Evolutionary conservation across 2,888 invertebrate species (phyloP), one percentile per base, ranked within the genome.

Genomic region (Ophion ellenae): DNA sequence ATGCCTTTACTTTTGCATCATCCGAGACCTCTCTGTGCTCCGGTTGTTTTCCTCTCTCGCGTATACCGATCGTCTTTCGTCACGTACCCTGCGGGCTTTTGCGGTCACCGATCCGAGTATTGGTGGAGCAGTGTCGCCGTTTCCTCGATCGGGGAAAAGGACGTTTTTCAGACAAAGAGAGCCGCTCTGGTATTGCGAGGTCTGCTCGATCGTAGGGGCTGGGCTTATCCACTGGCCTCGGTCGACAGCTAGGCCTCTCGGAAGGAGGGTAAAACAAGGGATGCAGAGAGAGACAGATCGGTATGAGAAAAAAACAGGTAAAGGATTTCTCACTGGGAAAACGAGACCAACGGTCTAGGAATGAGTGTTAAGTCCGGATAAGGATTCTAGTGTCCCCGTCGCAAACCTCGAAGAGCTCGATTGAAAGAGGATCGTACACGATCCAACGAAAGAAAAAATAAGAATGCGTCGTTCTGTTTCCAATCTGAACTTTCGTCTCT

Each of bases 1-100:
- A 90, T 89, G 87, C 86, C 86, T 87, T 53, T 63, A 83, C 79
- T 83, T 79, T 74, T 57, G 63, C 63, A 45, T 75, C 20, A 47
- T 70, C 70, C 67, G 2, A 7, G 36, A 6, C 0, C 7, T 36
- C 36, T 4, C 7, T 36, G 6, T 7, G 36, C 36, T 36, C 36
- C 7, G 2, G 36, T 36, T 36, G 36, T 5, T 36, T 5, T 36
- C 36, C 36, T 36, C 36, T 36, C 2, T 36, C 36, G 36, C 2
- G 36, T 36, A 7, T 36, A 36, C 6, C 0, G 45, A 57, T 77
- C 71, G 53, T 40, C 36, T 76, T 66, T 5, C 36, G 0, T 36
- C 36, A 4, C 4, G 36, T 7, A 7, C 3, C 36, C 7, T 36
- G 6, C 36, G 24, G 61, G 67, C 69, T 64, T 24, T 71, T 69